Evolutionary conservation across 1,140 invertebrate species (phyloP).

Genomic region (Papilio xuthus): DNA sequence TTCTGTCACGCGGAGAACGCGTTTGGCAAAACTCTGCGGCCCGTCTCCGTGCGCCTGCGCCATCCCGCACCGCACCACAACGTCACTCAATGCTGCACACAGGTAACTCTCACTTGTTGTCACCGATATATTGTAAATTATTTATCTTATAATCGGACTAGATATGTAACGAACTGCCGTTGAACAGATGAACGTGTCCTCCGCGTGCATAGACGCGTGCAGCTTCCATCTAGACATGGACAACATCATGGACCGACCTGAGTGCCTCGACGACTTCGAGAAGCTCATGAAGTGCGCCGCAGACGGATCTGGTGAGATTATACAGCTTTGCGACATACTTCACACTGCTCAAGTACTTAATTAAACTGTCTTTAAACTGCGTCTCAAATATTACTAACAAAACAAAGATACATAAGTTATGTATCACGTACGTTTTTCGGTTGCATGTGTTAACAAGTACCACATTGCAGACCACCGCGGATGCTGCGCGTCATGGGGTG

Average conservation of each 20-base stretch:
- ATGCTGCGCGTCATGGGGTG: slow-evolving; percentile 88
- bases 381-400: background rate
- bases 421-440: background rate
- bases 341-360: background rate
- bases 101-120: slow-evolving; percentile 53
- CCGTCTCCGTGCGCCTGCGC: slow-evolving; percentile 87
- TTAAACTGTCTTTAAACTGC: background rate
- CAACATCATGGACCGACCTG: slow-evolving; percentile 87
- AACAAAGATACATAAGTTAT: no score
- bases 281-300: slow-evolving; percentile 93
- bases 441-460: background rate
- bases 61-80: slow-evolving; percentile 84
- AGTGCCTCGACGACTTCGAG: slow-evolving; percentile 91
- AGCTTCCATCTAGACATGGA: slow-evolving; percentile 91
- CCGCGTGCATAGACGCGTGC: slow-evolving; percentile 89
- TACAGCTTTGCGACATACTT: background rate
- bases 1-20: slow-evolving; percentile 92
- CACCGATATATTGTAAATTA: no score
- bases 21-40: slow-evolving; percentile 86
- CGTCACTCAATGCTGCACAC: slow-evolving; percentile 88
- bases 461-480: slow-evolving; percentile 85
- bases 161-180: background rate
- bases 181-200: slow-evolving; percentile 86
- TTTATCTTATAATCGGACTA: no score
- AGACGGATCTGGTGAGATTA: slow-evolving; percentile 83